Evolutionary conservation across 1,140 invertebrate species (phyloP).

Genomic region (Scaptomyza pallida): DNA sequence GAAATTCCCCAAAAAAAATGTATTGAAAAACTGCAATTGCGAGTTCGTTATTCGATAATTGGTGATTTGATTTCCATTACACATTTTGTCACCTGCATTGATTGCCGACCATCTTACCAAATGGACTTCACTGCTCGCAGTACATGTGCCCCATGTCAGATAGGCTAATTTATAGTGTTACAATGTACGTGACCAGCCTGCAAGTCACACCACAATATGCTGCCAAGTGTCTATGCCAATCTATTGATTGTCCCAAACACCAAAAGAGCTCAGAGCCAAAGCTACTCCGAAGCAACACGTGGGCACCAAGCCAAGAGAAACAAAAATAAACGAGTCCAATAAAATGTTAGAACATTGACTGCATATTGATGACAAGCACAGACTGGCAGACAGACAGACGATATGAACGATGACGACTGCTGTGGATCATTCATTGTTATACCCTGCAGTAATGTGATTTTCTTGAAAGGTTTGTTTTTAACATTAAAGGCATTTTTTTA

Average conservation of each 20-base stretch:
- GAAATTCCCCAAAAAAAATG: slow-evolving; percentile 11
- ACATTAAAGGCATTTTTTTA: no score
- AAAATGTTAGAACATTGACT: slow-evolving; percentile 63
- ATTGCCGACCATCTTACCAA: neutral
- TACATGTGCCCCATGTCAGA: slow-evolving; percentile 33
- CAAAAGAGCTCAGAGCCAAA: slow-evolving; percentile 20
- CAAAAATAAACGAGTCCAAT: slow-evolving; percentile 27
- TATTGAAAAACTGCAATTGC: neutral
- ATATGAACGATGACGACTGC: slow-evolving; percentile 9
- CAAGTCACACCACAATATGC: slow-evolving; percentile 26
- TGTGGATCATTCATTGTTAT: slow-evolving; percentile 1
- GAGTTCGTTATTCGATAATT: slow-evolving; percentile 14
- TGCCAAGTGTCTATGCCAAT: slow-evolving; percentile 9
- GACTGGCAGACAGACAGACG: neutral
- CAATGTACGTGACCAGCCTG: slow-evolving; percentile 63
- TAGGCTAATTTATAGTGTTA: slow-evolving; percentile 66
- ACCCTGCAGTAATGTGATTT: slow-evolving; percentile 6
- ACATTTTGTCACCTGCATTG: slow-evolving; percentile 48
- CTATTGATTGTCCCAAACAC: slow-evolving; percentile 42
- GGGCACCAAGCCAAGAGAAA: slow-evolving; percentile 34
- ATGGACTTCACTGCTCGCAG: slow-evolving; percentile 2
- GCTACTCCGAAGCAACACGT: slow-evolving; percentile 17
- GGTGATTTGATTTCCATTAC: slow-evolving; percentile 29
- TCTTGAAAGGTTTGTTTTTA: no score
- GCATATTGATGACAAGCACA: slow-evolving; percentile 69